These are phyloP conservation scores for Moxostoma hubbsi DNA, from an alignment of 2,797 vertebrate species.

Conservation along the genomic window DNA sequence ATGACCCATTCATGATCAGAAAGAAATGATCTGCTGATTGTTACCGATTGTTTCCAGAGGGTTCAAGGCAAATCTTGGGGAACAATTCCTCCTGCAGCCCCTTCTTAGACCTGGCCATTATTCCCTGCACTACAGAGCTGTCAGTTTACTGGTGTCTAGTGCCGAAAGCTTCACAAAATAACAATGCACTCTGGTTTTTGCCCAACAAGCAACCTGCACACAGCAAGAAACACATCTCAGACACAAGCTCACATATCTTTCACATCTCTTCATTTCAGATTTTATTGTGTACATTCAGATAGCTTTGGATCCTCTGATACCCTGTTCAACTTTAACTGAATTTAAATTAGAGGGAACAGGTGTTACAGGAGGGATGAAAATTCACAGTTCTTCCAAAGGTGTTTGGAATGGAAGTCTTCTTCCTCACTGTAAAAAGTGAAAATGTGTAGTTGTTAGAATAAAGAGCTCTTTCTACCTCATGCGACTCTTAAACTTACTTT, in stretches of 20 bases:
- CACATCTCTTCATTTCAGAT: conserved; percentile 17
- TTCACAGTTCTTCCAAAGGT: not conserved
- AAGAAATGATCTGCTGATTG: no score
- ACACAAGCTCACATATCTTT: conserved; percentile 11
- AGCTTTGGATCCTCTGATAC: conserved; percentile 3
- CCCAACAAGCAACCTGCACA: conserved; percentile 30
- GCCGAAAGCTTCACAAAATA: conserved; percentile 19
- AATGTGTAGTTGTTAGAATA: no score
- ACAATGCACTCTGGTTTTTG: not conserved
- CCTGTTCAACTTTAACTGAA: conserved; percentile 1
- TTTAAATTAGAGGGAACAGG: conserved; percentile 16
- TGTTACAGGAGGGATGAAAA: conserved; percentile 1
- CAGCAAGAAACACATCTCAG: conserved; percentile 8
- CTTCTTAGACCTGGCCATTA: no score
- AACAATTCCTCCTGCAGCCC: no score
- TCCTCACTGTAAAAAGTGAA: no score
- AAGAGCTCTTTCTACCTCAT: no score
- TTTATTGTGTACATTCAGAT: conserved; percentile 23
- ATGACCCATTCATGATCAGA: no score
- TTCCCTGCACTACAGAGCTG: not conserved
- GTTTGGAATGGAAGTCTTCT: not conserved
- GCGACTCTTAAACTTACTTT: no score
- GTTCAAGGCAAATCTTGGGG: no score
- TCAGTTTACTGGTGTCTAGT: not conserved
- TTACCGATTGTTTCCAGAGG: no score